Evolutionary conservation across 2,113 vertebrate genomes (phyloP), one percentile per base, ranked within the genome.

Genomic region (Cavia aperea): DNA sequence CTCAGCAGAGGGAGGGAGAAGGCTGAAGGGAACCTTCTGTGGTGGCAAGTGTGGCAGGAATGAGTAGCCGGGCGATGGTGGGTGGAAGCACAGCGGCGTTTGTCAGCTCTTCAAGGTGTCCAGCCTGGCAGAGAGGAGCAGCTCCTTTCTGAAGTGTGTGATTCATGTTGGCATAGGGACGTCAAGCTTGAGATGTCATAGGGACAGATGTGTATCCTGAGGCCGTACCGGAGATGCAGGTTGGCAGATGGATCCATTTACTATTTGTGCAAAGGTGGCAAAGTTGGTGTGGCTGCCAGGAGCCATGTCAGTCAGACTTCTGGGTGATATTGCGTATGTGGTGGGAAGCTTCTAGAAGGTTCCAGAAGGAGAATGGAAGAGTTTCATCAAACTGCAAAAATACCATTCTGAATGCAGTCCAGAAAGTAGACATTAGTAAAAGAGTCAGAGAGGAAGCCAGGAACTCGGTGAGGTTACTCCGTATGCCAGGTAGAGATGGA

Each of bases 161-260:
- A 92, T 95, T 85, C 78, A 78, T 82, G 78, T 79, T 78, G 85
- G 73, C 90, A 88, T 16, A 83, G 86, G 82, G 68, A 92, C 82
- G 43, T 73, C n/a, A 62, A 81, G 26, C 56, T 79, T n/a, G 86
- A 81, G 91, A 82, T 14, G 33, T 66, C 73, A 88, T 63, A 4
- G 31, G 39, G 68, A 73, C 73, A 86, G 77, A 60, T 56, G 33
- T 87, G 68, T 86, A 60, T 62, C 77, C 77, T 81, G 46, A 93
- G 88, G 51, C 92, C 54, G 1, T 60, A 14, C 88, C 36, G 86
- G 73, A 83, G 82, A 91, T 88, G 24, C 63, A 88, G 85, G 85
- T 66, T 73, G 62, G 62, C 51, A 92, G 82, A 85, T 68, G 63
- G 63, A 75, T 90, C 63, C 29, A 86, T 75, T 88, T 70, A 88